Base-by-base conservation (phyloP, 2,113 vertebrate species). In the Naja naja region DNA sequence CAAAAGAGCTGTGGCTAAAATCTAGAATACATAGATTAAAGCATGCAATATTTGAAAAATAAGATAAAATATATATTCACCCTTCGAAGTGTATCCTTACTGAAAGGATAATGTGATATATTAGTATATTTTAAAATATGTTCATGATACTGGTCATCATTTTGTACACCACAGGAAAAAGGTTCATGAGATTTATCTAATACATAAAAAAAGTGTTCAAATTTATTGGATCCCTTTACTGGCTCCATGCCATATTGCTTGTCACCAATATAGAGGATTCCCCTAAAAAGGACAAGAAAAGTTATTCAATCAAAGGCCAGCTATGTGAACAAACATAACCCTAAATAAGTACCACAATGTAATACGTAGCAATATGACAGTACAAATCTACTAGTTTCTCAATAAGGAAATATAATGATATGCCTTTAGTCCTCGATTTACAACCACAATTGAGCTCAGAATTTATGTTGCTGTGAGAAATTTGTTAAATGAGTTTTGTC, bases 171-270 rank as follows among this genome's bases (percentile, higher is more conserved):
- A 30, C 97, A 98, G 0, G 88, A 91, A 93, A 97, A 96, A 25
- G 96, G 90, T 1, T 94, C 47, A 39, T 94, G 90, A n/a, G 12
- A n/a, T 47, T 96, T 92, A 54, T 95, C 93, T 88, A 97, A 0
- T 5, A 1, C 92, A 88, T 97, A 98, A 86, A 97, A 93, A 20
- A 94, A 1, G 0, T 98, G 97, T 60, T 97, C 97, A 96, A 93
- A 97, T 1, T 93, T 93, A 90, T 95, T 95, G 94, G 97, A 96
- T 87, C 94, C 88, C 88, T 85, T 90, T 88, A 97, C 93, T 0
- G 97, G 97, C 58, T 98, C 97, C 92, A 97, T 96, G 91, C 95
- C 96, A 1, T 95, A 97, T 95, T 89, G 95, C 34, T 5, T 94
- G 10, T 94, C 96, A 91, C 23, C 91, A 92, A 97, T 91, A 94